Conservation (phyloP, 1,140 invertebrate species). For the Hylyphantes graminicola region DNA sequence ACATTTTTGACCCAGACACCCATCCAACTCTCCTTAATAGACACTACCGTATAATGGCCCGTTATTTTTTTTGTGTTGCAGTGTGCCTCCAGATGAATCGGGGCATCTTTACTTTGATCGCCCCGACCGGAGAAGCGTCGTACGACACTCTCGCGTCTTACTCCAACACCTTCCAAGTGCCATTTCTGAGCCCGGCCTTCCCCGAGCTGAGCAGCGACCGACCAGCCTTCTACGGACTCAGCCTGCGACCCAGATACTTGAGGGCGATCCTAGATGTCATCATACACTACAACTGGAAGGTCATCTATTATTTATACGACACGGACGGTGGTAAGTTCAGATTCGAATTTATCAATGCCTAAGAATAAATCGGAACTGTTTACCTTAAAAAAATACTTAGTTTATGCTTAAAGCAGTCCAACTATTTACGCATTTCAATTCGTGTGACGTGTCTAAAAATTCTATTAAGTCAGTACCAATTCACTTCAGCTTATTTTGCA, state of each 20-base stretch:
- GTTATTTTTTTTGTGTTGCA: slow-evolving; percentile 73
- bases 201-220: slow-evolving; percentile 82
- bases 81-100: slow-evolving; percentile 92
- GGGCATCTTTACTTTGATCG: slow-evolving; percentile 92
- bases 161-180: slow-evolving; percentile 96
- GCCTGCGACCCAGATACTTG: slow-evolving; percentile 92
- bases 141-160: slow-evolving; percentile 95
- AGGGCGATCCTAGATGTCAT: slow-evolving; percentile 93
- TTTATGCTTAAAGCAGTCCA: too few species aligned
- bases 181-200: slow-evolving; percentile 93
- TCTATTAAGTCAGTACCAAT: too few species aligned
- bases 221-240: slow-evolving; percentile 85
- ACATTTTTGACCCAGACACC: too few species aligned
- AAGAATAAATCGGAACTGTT: too few species aligned
- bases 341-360: too few species aligned
- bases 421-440: too few species aligned
- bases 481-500: too few species aligned
- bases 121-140: slow-evolving; percentile 86
- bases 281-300: slow-evolving; percentile 88
- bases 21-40: too few species aligned
- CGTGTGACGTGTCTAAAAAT: too few species aligned
- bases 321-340: slow-evolving; percentile 87
- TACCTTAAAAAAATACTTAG: too few species aligned
- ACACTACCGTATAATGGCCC: background rate
- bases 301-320: slow-evolving; percentile 94